These are phyloP conservation scores for Benitochromis conjunctus DNA, from an alignment of 2,113 vertebrate genomes.

Conservation along the genomic window DNA sequence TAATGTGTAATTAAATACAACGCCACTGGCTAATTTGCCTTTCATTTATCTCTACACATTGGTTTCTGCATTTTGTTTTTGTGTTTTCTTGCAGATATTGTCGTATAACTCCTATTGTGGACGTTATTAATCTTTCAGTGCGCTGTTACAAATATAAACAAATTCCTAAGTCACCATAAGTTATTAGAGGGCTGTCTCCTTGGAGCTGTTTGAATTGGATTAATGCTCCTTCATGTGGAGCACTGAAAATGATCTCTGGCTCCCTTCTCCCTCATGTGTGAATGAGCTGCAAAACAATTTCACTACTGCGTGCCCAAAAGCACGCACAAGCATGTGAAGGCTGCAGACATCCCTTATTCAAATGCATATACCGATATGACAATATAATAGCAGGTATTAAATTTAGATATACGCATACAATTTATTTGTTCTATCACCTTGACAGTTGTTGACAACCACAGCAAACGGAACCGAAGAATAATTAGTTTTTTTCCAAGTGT, in stretches of 20 bases:
- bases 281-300: constrained; percentile 34
- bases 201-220: constrained; percentile 56
- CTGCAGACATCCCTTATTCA: neutral
- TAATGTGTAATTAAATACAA: constrained; percentile 63
- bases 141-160: constrained; percentile 56
- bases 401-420: neutral
- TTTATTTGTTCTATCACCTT: neutral
- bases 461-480: neutral
- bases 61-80: constrained; percentile 3
- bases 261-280: constrained; percentile 13
- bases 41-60: constrained; percentile 49
- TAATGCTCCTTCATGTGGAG: constrained; percentile 54
- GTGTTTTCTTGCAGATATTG: constrained; percentile 6
- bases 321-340: neutral
- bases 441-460: neutral
- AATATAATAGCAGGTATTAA: neutral
- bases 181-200: constrained; percentile 56
- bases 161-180: constrained; percentile 53
- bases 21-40: constrained; percentile 45
- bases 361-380: neutral
- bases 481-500: neutral
- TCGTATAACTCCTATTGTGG: constrained; percentile 11
- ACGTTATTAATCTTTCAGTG: constrained; percentile 56
- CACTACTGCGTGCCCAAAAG: neutral
- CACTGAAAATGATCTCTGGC: constrained; percentile 46